Evolutionary conservation across 2,797 vertebrate species (phyloP).

Genomic region (Typhlichthys subterraneus): DNA sequence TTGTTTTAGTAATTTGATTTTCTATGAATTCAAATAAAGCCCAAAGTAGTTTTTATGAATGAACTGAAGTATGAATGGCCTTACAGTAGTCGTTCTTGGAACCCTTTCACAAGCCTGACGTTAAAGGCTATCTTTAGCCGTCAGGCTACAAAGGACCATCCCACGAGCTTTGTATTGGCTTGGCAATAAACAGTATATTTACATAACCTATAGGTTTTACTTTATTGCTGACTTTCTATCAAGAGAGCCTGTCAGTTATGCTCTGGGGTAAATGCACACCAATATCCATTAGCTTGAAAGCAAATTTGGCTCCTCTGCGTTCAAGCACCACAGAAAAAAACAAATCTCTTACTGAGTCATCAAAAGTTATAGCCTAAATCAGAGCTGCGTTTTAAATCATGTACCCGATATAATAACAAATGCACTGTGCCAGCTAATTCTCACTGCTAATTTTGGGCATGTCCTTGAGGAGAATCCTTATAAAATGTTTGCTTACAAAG

Average conservation of each 20-base stretch:
- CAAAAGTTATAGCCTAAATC: background rate
- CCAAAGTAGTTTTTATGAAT: constrained; percentile 1
- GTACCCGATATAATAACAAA: background rate
- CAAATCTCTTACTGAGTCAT: background rate
- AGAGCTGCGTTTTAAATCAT: background rate
- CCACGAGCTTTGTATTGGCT: constrained; percentile 6
- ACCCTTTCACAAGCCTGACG: background rate
- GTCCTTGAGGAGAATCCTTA: background rate
- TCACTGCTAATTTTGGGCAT: background rate
- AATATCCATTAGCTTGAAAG: constrained; percentile 4
- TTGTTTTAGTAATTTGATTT: too few species aligned
- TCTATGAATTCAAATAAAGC: constrained; percentile 4
- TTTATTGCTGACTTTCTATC: constrained; percentile 1
- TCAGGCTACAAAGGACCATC: constrained; percentile 1
- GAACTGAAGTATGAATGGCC: constrained; percentile 13
- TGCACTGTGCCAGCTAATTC: background rate
- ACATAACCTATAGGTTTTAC: background rate
- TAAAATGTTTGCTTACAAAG: background rate
- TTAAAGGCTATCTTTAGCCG: constrained; percentile 4
- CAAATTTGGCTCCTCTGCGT: background rate
- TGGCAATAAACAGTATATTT: background rate
- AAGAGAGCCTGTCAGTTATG: background rate
- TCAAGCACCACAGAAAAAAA: background rate
- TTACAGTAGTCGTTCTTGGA: background rate
- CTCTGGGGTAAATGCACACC: background rate